Evolutionary conservation across 2,888 invertebrate species (phyloP), one percentile per base, ranked within the genome.

Genomic region (Auanema sp.): DNA sequence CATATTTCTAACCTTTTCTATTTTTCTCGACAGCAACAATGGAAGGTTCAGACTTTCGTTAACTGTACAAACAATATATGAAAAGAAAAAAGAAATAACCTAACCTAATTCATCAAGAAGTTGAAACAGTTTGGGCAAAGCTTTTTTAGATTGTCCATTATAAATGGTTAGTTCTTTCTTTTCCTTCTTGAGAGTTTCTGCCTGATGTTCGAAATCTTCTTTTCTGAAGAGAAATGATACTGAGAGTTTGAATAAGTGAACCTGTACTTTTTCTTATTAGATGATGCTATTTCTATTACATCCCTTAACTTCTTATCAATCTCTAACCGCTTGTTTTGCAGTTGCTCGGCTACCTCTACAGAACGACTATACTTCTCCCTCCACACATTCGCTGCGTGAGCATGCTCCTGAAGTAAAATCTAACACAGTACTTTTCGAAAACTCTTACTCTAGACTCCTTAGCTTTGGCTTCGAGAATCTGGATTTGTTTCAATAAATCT

Each of bases 311-410:
- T 16, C 21, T 47, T 21, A 21, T 21, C 21, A 5, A 47, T 47
- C 10, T 47, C 21, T 16, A 47, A 18, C 3, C 47, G 47, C 21
- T 47, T 47, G 4, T 47, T 6, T 6, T 47, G 47, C 10, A 47
- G 47, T 47, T 18, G 21, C 16, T 47, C 47, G 10, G 47, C 47
- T 18, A 47, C 47, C 10, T 47, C 47, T 21, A 47, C 47, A 47
- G 47, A 47, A 21, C 47, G 47, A 21, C 16, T 47, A 21, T 47
- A 47, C 47, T 47, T 47, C 47, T 47, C 47, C 10, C 47, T 3
- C 47, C 47, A 47, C 3, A 21, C 21, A 47, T 47, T 47, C 4
- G 47, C 47, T 5, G 47, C 47, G 6, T 47, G 16, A 47, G 47
- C 47, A 10, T 47, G 47, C 21, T 47, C 16, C 47, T 47, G 47